A percentile compares a stretch with the other conserved stretches of the same genome.
Evolutionary conservation across 92 coral and sea anemone genomes (phyloP).

Genomic region (Siderastrea radians): DNA sequence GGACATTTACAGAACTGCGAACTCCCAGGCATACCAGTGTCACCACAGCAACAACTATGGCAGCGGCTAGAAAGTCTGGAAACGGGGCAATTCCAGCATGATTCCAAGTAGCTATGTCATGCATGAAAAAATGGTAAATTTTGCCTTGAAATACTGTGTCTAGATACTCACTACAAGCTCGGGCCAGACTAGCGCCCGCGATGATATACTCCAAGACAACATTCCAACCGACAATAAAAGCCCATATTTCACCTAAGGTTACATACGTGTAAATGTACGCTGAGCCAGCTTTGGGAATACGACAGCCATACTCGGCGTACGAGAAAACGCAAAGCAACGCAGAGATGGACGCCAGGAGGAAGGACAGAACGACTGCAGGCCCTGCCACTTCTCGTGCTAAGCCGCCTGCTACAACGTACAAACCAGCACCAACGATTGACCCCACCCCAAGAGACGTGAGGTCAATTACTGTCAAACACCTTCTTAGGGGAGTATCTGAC

Average conservation of each 20-base stretch:
- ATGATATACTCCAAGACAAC: constrained; percentile 82
- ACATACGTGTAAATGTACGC: constrained; percentile 88
- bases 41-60: constrained; percentile 59
- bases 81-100: constrained; percentile 60
- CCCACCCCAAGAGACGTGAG: constrained; percentile 81
- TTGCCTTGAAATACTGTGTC: constrained; percentile 65
- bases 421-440: constrained; percentile 79
- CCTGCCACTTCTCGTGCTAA: constrained; percentile 87
- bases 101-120: constrained; percentile 64
- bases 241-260: constrained; percentile 88
- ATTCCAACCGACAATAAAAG: constrained; percentile 91
- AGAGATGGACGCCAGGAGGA: constrained; percentile 76
- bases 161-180: constrained; percentile 84
- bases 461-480: constrained; percentile 74
- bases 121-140: constrained; percentile 59
- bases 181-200: constrained; percentile 69
- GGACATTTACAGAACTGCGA: constrained; percentile 61
- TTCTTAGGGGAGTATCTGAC: constrained; percentile 51
- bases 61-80: constrained; percentile 84
- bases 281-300: constrained; percentile 93
- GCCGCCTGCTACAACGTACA: constrained; percentile 85
- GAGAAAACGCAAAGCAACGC: constrained; percentile 78
- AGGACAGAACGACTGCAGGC: constrained; percentile 84
- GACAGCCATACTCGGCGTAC: constrained; percentile 87
- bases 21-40: constrained; percentile 73